Percentiles rank a stretch among this genome's conserved stretches.
These are phyloP conservation scores for Montipora foliosa DNA, from an alignment of 64 coral and sea anemone genomes.

Conservation along the genomic window DNA sequence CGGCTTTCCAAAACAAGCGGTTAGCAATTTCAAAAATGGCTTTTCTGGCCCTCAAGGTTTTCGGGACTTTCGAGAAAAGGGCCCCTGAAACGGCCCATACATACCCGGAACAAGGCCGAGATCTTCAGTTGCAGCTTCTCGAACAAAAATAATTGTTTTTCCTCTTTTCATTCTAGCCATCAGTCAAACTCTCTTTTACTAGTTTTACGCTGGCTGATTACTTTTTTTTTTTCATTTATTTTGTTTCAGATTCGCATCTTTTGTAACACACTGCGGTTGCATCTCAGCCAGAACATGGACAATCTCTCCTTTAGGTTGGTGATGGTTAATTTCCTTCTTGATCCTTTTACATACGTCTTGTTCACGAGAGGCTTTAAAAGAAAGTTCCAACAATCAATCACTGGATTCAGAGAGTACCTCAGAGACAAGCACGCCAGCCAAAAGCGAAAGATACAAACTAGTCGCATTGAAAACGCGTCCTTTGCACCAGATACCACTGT, in stretches of 20 bases:
- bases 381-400: conserved; percentile 10
- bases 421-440: not conserved
- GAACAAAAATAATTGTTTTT: no score
- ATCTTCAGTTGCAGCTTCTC: no score
- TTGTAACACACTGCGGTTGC: conserved; percentile 35
- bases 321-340: conserved; percentile 17
- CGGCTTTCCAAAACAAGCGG: no score
- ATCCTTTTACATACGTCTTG: conserved; percentile 66
- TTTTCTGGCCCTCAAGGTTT: no score
- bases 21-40: no score
- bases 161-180: no score
- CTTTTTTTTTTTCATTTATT: not conserved
- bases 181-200: no score
- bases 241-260: conserved; percentile 40
- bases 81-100: no score
- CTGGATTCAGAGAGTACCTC: conserved; percentile 2
- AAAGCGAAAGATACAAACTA: not conserved
- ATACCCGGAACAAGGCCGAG: no score
- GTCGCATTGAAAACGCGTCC: not conserved
- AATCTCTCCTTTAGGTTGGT: conserved; percentile 39
- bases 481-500: not conserved
- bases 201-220: no score
- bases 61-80: no score
- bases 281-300: conserved; percentile 7
- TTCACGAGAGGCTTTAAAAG: conserved; percentile 60